Conservation (phyloP, 2,888 invertebrate genomes). For the Epirrita christyi region DNA sequence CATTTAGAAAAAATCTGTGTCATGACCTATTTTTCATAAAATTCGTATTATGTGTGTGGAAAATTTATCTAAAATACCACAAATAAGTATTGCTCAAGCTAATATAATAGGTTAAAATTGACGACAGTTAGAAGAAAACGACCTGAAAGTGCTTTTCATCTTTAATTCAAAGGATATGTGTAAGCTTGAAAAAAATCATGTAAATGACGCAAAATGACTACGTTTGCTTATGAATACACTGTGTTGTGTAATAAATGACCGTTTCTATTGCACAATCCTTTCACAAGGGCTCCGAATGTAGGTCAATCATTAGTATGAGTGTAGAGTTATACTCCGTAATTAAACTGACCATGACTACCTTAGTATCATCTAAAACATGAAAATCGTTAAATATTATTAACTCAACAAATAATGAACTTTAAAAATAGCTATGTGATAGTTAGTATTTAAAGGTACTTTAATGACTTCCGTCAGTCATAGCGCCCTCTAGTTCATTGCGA, state of each 20-base stretch:
- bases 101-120: background rate
- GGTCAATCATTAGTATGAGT: constrained; percentile 80
- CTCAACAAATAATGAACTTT: background rate
- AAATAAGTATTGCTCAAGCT: background rate
- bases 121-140: constrained; percentile 16
- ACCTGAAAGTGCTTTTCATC: constrained; percentile 20
- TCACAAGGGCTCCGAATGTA: constrained; percentile 84
- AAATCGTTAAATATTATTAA: background rate
- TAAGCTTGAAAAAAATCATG: constrained; percentile 58
- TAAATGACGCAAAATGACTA: constrained; percentile 75
- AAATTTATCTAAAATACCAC: background rate
- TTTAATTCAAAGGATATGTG: constrained; percentile 47
- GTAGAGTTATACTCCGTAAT: constrained; percentile 47
- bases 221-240: constrained; percentile 79
- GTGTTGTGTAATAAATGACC: constrained; percentile 84
- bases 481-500: constrained; percentile 2
- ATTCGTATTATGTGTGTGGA: constrained; percentile 1
- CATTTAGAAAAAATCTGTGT: constrained; percentile 72
- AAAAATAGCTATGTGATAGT: background rate
- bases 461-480: constrained; percentile 15
- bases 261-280: constrained; percentile 85
- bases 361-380: background rate
- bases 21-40: constrained; percentile 66
- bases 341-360: background rate
- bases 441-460: constrained; percentile 1